Evolutionary conservation across 2,888 invertebrate species (phyloP).

Genomic region (Caradrina clavipalpis): DNA sequence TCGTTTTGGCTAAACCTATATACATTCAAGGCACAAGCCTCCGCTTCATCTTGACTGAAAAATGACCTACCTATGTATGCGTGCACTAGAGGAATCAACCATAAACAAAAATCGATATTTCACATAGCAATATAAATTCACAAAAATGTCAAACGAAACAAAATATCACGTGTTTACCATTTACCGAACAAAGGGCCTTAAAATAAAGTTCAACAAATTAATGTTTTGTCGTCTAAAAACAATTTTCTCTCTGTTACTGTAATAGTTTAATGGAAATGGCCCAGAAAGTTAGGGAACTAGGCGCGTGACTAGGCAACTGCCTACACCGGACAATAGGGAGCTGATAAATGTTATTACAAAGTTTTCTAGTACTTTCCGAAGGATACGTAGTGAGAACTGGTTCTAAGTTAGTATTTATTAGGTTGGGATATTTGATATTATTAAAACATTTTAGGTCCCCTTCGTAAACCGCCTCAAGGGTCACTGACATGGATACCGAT

Average conservation of each 20-base stretch:
- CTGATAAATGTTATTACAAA: slow-evolving; percentile 25
- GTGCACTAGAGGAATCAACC: not conserved
- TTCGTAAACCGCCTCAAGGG: too few relatives aligned
- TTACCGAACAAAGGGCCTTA: slow-evolving; percentile 21
- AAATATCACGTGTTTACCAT: not conserved
- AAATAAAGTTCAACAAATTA: slow-evolving; percentile 17
- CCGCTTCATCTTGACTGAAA: too few relatives aligned
- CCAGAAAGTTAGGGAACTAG: slow-evolving; percentile 39
- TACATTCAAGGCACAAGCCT: too few relatives aligned
- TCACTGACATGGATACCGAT: too few relatives aligned
- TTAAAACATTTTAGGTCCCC: too few relatives aligned
- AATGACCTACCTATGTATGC: too few relatives aligned
- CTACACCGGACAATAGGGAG: not conserved
- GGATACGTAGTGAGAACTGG: not conserved
- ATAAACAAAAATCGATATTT: slow-evolving; percentile 6
- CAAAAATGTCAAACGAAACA: not conserved
- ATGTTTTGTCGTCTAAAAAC: slow-evolving; percentile 28
- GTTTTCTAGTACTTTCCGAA: slow-evolving; percentile 5
- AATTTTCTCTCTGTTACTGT: slow-evolving; percentile 19
- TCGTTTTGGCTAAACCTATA: too few relatives aligned
- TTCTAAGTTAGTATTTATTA: too few relatives aligned
- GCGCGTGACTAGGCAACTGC: not conserved
- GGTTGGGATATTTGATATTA: too few relatives aligned
- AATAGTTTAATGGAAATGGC: slow-evolving; percentile 39
- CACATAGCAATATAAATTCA: not conserved